phyloP scores from a whole-genome alignment of 2,113 vertebrate species.

The Boleophthalmus pectinirostris region DNA sequence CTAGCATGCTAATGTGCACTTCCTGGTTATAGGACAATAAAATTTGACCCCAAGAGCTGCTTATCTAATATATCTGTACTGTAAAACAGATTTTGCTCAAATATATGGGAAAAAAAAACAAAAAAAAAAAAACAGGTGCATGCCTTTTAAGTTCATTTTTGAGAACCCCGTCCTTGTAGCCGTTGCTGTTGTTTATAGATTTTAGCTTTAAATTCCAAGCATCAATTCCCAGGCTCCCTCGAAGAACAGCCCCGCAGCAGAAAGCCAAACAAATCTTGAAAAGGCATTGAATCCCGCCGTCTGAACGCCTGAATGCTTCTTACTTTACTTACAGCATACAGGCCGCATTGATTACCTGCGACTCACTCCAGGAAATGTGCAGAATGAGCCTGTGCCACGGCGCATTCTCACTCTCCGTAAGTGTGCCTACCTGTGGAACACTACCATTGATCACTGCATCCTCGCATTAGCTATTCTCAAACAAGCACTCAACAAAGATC shows the following conservation, averaged over 20 bases:
- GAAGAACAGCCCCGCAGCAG: not conserved
- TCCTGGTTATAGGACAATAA: too few species aligned
- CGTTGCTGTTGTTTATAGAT: not conserved
- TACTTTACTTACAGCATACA: not conserved
- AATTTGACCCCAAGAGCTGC: too few species aligned
- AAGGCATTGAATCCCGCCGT: not conserved
- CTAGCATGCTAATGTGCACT: too few species aligned
- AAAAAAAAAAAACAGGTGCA: too few species aligned
- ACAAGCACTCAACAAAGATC: not conserved
- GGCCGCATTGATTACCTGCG: not conserved
- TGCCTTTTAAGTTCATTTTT: not conserved
- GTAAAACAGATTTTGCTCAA: too few species aligned
- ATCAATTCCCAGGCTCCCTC: not conserved
- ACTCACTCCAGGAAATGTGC: not conserved
- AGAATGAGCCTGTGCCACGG: not conserved
- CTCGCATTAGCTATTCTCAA: conserved; percentile 2
- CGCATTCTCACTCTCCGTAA: not conserved
- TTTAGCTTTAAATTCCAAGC: not conserved
- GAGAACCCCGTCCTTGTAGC: not conserved
- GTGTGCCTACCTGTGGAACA: not conserved
- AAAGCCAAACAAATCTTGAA: not conserved
- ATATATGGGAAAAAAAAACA: too few species aligned
- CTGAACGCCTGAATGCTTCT: not conserved
- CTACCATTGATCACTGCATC: not conserved
- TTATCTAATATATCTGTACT: too few species aligned